A percentile compares a stretch with the other conserved stretches of the same genome.
Conservation (phyloP, 2,797 vertebrate species). For the Borostomias antarcticus region DNA sequence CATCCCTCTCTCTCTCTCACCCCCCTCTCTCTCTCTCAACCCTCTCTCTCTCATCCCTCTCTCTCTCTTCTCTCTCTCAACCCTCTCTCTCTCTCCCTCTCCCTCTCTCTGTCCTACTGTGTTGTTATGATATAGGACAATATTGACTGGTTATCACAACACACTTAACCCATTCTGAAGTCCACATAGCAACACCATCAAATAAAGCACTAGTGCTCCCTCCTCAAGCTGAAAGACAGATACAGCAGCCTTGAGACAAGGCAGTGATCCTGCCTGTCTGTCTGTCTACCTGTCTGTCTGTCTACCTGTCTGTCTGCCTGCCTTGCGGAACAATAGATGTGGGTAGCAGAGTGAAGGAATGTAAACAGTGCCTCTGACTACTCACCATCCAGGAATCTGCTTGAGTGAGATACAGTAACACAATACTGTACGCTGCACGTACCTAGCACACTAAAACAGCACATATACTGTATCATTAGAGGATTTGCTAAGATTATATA, state of each 20-base stretch:
- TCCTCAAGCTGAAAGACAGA: conserved; percentile 10
- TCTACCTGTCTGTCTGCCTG: conserved; percentile 23
- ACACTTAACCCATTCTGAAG: not conserved
- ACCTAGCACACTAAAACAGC: no score
- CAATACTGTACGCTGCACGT: conserved; percentile 9
- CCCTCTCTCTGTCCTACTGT: not conserved
- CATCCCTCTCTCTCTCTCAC: not conserved
- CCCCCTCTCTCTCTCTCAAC: not conserved
- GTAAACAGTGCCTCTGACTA: conserved; percentile 58
- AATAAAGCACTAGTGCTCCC: not conserved
- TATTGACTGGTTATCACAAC: not conserved
- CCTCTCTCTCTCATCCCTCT: no score
- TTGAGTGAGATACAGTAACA: conserved; percentile 34
- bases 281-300: conserved; percentile 26
- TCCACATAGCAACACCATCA: not conserved
- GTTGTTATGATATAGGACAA: not conserved
- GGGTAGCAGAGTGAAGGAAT: conserved; percentile 57
- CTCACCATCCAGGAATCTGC: conserved; percentile 47
- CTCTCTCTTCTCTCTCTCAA: not conserved
- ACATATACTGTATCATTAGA: no score
- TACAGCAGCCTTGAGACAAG: no score
- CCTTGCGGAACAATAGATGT: conserved; percentile 63
- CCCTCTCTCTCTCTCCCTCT: not conserved
- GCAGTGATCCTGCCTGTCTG: conserved; percentile 33
- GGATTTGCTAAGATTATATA: no score